These are phyloP conservation scores for Sinocyclocheilus grahami DNA, from an alignment of 2,113 vertebrate species.

Conservation along the genomic window DNA sequence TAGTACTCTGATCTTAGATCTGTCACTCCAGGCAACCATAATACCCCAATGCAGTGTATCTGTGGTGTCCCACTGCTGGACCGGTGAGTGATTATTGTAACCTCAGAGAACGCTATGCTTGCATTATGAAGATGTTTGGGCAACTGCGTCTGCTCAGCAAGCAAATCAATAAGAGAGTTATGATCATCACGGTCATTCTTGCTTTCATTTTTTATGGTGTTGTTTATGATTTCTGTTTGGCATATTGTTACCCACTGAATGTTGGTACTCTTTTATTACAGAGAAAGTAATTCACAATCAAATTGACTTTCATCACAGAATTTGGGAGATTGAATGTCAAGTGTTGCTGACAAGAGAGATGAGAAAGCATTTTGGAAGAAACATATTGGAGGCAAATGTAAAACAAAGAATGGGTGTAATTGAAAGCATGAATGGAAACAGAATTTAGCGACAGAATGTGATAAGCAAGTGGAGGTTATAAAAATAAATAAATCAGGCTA, in stretches of 20 bases:
- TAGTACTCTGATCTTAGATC: neutral
- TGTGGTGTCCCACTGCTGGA: neutral
- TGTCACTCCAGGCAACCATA: neutral
- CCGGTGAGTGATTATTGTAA: neutral
- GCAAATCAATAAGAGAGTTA: slow-evolving; percentile 32
- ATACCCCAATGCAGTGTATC: neutral
- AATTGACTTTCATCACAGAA: neutral
- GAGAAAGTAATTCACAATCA: neutral
- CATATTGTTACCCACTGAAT: neutral
- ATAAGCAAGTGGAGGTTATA: neutral
- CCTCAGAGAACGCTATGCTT: neutral
- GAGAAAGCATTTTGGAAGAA: neutral
- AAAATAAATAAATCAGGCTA: neutral
- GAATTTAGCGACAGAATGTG: neutral
- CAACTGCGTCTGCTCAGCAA: neutral
- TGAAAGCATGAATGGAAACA: neutral
- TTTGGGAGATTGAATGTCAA: neutral
- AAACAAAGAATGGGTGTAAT: neutral
- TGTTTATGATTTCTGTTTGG: neutral
- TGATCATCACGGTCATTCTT: neutral
- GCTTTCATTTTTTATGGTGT: slow-evolving; percentile 1
- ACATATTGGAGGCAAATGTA: neutral
- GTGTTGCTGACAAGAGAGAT: neutral
- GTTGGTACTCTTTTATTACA: neutral
- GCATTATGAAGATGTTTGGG: slow-evolving; percentile 22